A percentile compares a stretch with the other conserved stretches of the same genome.
Conservation (phyloP, 1,140 invertebrate genomes). For the Aphis gossypii region DNA sequence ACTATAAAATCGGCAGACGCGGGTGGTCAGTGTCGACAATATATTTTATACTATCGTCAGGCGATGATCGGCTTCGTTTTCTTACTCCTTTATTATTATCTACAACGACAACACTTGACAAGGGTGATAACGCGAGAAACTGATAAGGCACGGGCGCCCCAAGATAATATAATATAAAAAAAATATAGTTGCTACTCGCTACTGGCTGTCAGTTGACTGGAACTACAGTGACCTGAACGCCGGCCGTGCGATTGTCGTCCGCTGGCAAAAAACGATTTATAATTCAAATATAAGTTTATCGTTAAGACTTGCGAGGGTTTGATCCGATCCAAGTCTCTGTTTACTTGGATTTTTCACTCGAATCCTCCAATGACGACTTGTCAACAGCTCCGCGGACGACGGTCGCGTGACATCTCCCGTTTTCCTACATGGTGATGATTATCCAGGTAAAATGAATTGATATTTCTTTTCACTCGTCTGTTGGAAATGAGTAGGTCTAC, state of each 20-base stretch:
- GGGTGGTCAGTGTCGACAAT: not conserved
- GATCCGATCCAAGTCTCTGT: not conserved
- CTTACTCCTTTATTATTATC: not conserved
- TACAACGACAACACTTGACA: not conserved
- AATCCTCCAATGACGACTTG: not conserved
- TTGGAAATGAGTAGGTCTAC: not conserved
- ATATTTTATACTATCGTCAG: not conserved
- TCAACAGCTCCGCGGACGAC: not conserved
- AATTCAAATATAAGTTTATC: not conserved
- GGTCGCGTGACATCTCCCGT: not conserved
- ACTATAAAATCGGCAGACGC: not conserved
- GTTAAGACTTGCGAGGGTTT: not conserved
- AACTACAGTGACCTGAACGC: not conserved
- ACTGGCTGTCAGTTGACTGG: not conserved
- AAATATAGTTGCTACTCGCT: not conserved
- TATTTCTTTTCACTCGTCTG: not conserved
- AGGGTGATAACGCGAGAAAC: not conserved
- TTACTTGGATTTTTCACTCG: not conserved
- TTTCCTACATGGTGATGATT: not conserved
- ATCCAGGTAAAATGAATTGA: not conserved
- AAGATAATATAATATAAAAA: not conserved
- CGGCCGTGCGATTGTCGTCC: not conserved
- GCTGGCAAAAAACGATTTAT: not conserved
- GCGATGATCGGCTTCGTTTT: no score
- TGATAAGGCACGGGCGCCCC: not conserved